Evolutionary conservation across 37 sponge, comb jelly and placozoan species (phyloP), one percentile per base, ranked within the genome.

Genomic region (Tethya wilhelma): DNA sequence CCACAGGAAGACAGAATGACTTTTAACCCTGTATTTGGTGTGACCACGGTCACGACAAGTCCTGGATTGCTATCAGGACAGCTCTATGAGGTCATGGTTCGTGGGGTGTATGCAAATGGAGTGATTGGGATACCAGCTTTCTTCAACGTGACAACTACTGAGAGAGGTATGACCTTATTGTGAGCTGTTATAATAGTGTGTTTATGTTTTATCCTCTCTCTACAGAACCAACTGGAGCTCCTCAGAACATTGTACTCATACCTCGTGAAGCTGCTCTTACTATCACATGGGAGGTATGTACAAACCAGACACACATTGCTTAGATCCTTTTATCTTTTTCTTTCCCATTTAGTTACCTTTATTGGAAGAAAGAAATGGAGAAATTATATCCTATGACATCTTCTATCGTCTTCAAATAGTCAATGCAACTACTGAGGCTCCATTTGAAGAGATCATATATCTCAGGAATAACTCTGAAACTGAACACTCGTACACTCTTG

Each of bases 191-290:
- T 36, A 67, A 8, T 9, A 38, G 11, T 36, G 40, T 67, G 23
- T 37, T 17, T 19, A 40, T 17, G 64, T 30, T 30, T 23, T 23
- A 49, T 66, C 28, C 53, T 38, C 38, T 60, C 65, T 25, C 64
- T 28, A 33, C 64, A 90, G 90, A 26, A 49, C 90, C 90, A 30
- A 59, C 77, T 0, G 85, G 69, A 30, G 29, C 85, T 49, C 90
- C 90, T 40, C 70, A 76, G 59, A 64, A 70, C 28, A 1, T 84
- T 23, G 29, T 62, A 28, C 41, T 84, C 17, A 60, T 23, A 19
- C 22, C 81, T 20, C 30, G 26, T 33, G 74, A 46, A 2, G 62
- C 32, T 6, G 73, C 71, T 0, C 31, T 83, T 14, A 28, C 31
- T 4, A 26, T 89, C 22, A 23, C 46, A 7, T 89, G 89, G 89